Conservation (phyloP, 2,888 invertebrate species). For the Automeris io region DNA sequence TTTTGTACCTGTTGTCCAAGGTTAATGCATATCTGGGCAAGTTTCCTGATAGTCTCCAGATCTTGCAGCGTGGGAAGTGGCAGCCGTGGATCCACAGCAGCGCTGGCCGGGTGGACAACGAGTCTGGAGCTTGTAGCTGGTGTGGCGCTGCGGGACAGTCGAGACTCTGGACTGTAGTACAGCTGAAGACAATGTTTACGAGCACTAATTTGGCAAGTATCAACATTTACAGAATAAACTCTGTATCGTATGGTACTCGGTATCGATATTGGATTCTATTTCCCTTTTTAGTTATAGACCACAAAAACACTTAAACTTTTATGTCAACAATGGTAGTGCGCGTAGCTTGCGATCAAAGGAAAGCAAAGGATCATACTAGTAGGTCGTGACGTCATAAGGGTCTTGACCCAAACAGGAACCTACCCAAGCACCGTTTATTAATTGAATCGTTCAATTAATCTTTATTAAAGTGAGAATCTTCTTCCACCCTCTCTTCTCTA, state of each 20-base stretch:
- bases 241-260: no score
- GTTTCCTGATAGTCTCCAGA: conserved; percentile 54
- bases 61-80: conserved; percentile 43
- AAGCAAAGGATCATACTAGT: no score
- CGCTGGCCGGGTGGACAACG: conserved; percentile 24
- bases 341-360: conserved; percentile 15
- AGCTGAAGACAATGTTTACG: conserved; percentile 18
- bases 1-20: conserved; percentile 59
- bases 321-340: conserved; percentile 23
- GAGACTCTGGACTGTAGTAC: conserved; percentile 18
- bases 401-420: conserved; percentile 15
- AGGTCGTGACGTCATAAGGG: no score
- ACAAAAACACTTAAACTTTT: no score
- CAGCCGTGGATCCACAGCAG: conserved; percentile 28
- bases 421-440: no score
- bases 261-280: no score
- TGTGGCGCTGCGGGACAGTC: conserved; percentile 24
- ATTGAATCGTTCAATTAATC: no score
- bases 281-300: no score
- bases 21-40: conserved; percentile 57
- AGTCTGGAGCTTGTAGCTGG: conserved; percentile 33
- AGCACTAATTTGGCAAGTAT: no score
- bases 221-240: no score
- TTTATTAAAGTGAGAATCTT: no score
- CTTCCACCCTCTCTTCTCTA: no score